Conservation (phyloP, 2,888 invertebrate species). For the Dicycla oo region DNA sequence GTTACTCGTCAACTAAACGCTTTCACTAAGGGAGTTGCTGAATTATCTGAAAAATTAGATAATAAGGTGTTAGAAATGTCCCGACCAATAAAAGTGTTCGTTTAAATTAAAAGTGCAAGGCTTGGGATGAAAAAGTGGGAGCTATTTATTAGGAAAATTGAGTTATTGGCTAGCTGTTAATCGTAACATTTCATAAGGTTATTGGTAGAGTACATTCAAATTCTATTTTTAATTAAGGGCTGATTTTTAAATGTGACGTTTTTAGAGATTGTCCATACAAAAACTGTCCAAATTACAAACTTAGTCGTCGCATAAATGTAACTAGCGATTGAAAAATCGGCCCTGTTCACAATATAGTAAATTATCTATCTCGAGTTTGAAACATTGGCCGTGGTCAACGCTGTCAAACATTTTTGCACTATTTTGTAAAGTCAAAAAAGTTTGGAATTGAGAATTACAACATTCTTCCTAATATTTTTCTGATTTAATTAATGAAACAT, state of each 20-base stretch:
- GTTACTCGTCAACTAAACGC: too few species aligned
- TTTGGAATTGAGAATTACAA: not conserved
- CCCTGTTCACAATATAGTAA: too few species aligned
- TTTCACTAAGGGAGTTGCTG: too few species aligned
- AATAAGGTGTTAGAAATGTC: too few species aligned
- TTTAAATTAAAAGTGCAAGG: conserved; percentile 61
- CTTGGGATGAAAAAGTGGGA: conserved; percentile 4
- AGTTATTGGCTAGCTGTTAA: conserved; percentile 5
- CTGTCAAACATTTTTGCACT: conserved; percentile 2
- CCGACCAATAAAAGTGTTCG: too few species aligned
- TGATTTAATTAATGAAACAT: too few species aligned
- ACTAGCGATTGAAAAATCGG: too few species aligned
- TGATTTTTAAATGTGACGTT: too few species aligned
- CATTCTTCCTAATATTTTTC: too few species aligned
- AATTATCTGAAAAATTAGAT: too few species aligned
- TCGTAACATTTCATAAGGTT: not conserved
- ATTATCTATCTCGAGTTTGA: too few species aligned
- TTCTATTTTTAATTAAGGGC: not conserved
- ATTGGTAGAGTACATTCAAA: not conserved
- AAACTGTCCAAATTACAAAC: not conserved
- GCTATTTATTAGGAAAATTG: conserved; percentile 7
- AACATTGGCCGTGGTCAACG: conserved; percentile 6
- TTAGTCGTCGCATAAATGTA: not conserved
- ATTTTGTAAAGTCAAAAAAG: not conserved
- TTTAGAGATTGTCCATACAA: too few species aligned